These are phyloP conservation scores for Coenobita brevimanus DNA, from an alignment of 1,140 invertebrate species.

Conservation along the genomic window DNA sequence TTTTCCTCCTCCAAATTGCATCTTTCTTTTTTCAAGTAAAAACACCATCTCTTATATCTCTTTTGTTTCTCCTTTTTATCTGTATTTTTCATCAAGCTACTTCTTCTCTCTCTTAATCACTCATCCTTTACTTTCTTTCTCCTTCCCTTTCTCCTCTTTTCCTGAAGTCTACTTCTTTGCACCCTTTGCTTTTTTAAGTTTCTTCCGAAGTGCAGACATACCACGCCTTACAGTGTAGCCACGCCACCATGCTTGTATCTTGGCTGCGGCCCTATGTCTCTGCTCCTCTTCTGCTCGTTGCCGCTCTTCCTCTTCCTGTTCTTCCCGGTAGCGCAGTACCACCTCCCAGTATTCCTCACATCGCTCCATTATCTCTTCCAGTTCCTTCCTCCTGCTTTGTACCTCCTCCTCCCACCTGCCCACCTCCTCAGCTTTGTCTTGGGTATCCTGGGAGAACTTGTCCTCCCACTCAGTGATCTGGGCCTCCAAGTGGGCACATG, in stretches of 20 bases:
- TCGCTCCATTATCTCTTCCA: conserved; percentile 19
- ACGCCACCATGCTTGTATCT: conserved; percentile 58
- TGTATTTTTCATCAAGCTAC: too few species aligned
- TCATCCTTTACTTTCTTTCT: too few species aligned
- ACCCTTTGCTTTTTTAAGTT: conserved; percentile 37
- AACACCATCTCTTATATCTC: too few species aligned
- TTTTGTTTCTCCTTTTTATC: too few species aligned
- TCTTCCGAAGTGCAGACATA: conserved; percentile 30
- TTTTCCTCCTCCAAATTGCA: too few species aligned
- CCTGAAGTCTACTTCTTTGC: conserved; percentile 19
- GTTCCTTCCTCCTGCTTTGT: neutral
- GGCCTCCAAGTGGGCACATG: conserved; percentile 37
- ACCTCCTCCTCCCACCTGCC: conserved; percentile 40
- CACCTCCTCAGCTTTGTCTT: conserved; percentile 48
- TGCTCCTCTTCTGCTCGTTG: conserved; percentile 7
- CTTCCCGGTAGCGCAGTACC: conserved; percentile 21
- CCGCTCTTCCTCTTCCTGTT: conserved; percentile 3
- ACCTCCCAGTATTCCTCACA: conserved; percentile 34
- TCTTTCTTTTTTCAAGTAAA: too few species aligned
- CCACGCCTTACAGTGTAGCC: conserved; percentile 40
- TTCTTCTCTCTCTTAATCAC: too few species aligned
- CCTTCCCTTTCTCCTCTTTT: too few species aligned
- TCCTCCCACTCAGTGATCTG: conserved; percentile 31
- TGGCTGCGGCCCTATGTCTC: conserved; percentile 26
- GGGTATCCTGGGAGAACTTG: conserved; percentile 17